Evolutionary conservation across 2,888 invertebrate genomes (phyloP).

Genomic region (Sminthurinus aureus): DNA sequence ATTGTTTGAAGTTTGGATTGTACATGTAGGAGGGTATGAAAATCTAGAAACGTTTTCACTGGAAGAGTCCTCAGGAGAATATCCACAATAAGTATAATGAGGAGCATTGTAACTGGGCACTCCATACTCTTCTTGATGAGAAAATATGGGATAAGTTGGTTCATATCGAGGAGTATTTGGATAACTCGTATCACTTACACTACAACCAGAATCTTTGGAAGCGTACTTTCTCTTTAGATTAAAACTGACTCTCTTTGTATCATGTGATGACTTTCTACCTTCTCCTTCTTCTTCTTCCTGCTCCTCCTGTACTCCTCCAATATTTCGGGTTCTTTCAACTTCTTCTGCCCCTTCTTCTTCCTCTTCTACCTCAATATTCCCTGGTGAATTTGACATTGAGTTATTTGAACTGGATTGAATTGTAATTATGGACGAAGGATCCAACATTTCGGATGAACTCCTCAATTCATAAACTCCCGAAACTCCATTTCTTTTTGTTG

Average conservation of each 20-base stretch:
- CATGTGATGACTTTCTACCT: conserved; percentile 4
- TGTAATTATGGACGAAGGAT: not conserved
- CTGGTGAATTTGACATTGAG: no score
- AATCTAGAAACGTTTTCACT: not conserved
- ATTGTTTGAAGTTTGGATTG: no score
- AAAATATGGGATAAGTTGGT: conserved; percentile 58
- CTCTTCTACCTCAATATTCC: no score
- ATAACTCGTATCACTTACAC: conserved; percentile 52
- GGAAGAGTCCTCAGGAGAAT: conserved; percentile 52
- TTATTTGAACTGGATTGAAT: conserved; percentile 30
- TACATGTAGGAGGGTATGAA: no score
- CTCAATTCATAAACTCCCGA: no score
- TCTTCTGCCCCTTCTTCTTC: no score
- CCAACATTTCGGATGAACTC: no score
- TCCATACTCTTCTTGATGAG: conserved; percentile 59
- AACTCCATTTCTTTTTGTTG: no score
- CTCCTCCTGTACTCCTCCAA: not conserved
- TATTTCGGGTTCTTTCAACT: no score
- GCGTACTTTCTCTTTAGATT: conserved; percentile 55
- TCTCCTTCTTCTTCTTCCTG: conserved; percentile 9
- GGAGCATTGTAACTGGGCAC: conserved; percentile 55
- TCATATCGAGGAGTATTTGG: conserved; percentile 52
- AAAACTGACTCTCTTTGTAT: conserved; percentile 55
- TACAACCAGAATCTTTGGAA: conserved; percentile 54
- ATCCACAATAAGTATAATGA: conserved; percentile 57